Conservation (phyloP, 64 coral and sea anemone species). For the Trachythela sp. region DNA sequence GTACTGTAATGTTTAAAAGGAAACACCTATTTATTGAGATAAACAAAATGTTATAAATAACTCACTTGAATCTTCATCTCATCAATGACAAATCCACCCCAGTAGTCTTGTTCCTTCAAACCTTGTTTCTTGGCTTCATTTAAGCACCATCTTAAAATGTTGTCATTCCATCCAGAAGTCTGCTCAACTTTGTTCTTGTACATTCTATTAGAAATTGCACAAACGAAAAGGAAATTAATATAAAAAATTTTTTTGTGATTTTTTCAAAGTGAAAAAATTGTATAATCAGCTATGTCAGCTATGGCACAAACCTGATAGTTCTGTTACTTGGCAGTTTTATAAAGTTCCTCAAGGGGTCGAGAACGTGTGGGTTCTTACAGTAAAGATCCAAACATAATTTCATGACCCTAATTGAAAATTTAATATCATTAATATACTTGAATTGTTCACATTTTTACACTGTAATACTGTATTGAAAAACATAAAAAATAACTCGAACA, state of each 20-base stretch:
- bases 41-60: not conserved
- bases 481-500: no score
- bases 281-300: not conserved
- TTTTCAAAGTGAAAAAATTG: not conserved
- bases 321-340: not conserved
- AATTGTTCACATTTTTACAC: no score
- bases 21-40: not conserved
- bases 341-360: not conserved
- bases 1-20: not conserved
- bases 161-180: constrained; percentile 20
- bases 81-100: constrained; percentile 32
- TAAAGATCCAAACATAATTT: not conserved
- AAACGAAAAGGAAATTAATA: not conserved
- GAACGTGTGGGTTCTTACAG: constrained; percentile 8
- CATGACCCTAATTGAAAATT: not conserved
- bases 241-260: not conserved
- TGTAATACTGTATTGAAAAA: no score
- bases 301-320: not conserved
- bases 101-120: constrained; percentile 36
- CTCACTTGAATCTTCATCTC: constrained; percentile 40
- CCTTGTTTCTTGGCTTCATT: constrained; percentile 31
- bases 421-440: no score
- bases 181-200: constrained; percentile 41
- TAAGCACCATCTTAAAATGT: constrained; percentile 26
- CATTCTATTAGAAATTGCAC: constrained; percentile 8